phyloP scores from a whole-genome alignment of 2,113 vertebrate species.

The Python bivittatus region DNA sequence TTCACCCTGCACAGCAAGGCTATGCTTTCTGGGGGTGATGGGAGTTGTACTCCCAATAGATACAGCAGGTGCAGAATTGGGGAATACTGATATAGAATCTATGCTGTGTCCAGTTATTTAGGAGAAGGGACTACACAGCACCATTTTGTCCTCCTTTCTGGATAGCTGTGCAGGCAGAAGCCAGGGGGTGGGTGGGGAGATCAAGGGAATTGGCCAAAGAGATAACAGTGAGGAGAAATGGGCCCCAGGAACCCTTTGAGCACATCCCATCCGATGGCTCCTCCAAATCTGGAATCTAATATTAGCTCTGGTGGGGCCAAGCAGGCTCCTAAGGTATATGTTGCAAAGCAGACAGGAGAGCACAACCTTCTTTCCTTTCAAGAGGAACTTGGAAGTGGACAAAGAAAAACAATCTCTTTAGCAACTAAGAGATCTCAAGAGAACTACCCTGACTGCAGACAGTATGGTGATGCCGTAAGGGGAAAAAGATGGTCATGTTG shows the following conservation, averaged over 20 bases:
- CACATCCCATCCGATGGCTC: background rate
- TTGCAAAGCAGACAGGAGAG: background rate
- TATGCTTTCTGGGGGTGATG: background rate
- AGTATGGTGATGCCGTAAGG: background rate
- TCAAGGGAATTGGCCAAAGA: background rate
- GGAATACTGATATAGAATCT: background rate
- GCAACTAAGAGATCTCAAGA: background rate
- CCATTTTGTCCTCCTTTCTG: background rate
- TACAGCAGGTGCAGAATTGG: background rate
- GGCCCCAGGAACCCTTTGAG: background rate
- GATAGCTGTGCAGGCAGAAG: background rate
- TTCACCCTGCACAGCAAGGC: background rate
- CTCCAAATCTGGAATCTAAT: background rate
- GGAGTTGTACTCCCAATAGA: background rate
- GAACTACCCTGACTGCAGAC: background rate
- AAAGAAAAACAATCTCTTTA: background rate
- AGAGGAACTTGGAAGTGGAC: background rate
- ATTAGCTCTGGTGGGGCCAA: background rate
- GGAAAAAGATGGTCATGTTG: background rate
- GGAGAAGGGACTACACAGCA: too few relatives aligned
- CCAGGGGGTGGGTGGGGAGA: background rate
- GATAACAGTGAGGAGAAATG: background rate
- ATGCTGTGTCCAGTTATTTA: background rate
- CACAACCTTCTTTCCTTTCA: background rate
- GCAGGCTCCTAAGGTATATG: background rate